Conservation (phyloP, 2,113 vertebrate genomes). For the Danionella cerebrum region DNA sequence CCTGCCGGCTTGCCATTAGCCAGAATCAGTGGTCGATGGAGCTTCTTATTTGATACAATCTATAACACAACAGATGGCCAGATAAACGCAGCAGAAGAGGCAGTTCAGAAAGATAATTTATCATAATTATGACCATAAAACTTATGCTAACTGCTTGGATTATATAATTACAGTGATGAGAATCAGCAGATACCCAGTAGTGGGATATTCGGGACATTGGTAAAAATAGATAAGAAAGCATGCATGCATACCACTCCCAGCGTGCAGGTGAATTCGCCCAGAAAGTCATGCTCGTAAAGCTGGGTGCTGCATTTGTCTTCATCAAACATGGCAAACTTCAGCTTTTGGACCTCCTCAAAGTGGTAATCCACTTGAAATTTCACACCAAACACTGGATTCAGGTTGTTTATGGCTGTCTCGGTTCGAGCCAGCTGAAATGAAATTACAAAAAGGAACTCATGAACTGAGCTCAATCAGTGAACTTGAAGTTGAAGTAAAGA, state of each 20-base stretch:
- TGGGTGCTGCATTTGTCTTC: slow-evolving; percentile 91
- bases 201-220: too few species aligned
- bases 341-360: slow-evolving; percentile 95
- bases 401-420: slow-evolving; percentile 90
- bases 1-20: slow-evolving; percentile 93
- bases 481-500: too few species aligned
- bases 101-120: background rate
- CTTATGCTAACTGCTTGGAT: background rate
- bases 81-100: background rate
- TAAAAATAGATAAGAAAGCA: too few species aligned
- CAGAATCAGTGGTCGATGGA: slow-evolving; percentile 78
- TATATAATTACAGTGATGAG: background rate
- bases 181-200: background rate
- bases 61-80: slow-evolving; percentile 41
- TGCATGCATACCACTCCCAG: slow-evolving; percentile 86
- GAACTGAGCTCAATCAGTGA: too few species aligned
- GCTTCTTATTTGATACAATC: slow-evolving; percentile 98
- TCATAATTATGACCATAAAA: background rate
- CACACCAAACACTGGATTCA: slow-evolving; percentile 91
- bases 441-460: background rate
- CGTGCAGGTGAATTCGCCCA: slow-evolving; percentile 89
- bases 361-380: slow-evolving; percentile 93
- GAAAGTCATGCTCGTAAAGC: slow-evolving; percentile 91
- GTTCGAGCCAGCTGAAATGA: slow-evolving; percentile 78
- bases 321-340: slow-evolving; percentile 93